phyloP scores from a whole-genome alignment of 1,140 invertebrate species.

The Sitophilus oryzae region DNA sequence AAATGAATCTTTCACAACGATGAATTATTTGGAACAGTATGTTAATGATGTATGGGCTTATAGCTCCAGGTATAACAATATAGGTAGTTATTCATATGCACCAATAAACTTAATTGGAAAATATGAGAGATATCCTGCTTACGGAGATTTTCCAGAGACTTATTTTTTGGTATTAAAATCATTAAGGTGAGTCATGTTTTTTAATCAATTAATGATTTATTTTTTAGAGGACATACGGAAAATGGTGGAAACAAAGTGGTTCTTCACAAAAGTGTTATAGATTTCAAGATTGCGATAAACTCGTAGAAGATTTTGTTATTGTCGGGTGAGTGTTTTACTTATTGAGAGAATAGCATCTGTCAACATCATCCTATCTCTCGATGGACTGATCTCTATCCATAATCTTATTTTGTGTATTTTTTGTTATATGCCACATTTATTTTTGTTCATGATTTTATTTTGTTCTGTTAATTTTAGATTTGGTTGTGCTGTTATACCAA shows the following conservation, averaged over 20 bases:
- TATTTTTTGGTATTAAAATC: constrained; percentile 71
- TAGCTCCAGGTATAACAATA: constrained; percentile 85
- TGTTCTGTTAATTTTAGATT: no score
- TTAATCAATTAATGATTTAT: constrained; percentile 21
- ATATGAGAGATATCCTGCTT: constrained; percentile 76
- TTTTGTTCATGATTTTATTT: constrained; percentile 6
- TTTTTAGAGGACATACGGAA: constrained; percentile 78
- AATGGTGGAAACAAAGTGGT: constrained; percentile 79
- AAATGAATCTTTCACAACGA: no score
- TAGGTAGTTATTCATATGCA: constrained; percentile 80
- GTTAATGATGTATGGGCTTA: constrained; percentile 69
- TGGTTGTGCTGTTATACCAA: constrained; percentile 67
- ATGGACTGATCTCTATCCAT: not conserved
- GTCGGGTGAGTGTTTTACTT: constrained; percentile 30
- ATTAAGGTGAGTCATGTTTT: constrained; percentile 1
- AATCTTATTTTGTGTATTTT: not conserved
- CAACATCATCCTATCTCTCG: no score
- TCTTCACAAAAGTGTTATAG: constrained; percentile 64
- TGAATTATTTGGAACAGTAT: constrained; percentile 56
- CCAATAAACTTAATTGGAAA: constrained; percentile 78
- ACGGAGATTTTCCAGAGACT: constrained; percentile 84
- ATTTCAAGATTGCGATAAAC: constrained; percentile 61
- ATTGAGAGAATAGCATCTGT: not conserved
- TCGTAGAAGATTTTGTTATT: constrained; percentile 85
- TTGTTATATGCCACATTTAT: not conserved